Evolutionary conservation across 2,113 vertebrate genomes (phyloP), one percentile per base, ranked within the genome.

Genomic region (Oncorhynchus mykiss): DNA sequence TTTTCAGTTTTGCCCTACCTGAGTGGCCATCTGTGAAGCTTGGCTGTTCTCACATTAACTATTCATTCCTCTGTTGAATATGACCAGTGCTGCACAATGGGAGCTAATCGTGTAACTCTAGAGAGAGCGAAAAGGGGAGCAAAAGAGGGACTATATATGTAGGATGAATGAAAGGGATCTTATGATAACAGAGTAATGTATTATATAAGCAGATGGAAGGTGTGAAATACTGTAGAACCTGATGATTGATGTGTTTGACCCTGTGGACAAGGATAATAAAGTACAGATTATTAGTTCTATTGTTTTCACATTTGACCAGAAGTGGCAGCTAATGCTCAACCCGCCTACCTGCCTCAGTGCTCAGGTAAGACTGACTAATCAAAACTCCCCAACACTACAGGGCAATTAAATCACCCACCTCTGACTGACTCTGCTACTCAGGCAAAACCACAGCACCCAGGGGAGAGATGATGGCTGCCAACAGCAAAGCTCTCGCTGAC

Each of bases 51-150:
- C 87, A 88, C 31, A 67, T 91, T 80, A 90, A 91, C 88, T 87
- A 89, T 91, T 87, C 71, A 90, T 84, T 68, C 86, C 80, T 72
- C 68, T 34, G 69, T 91, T 81, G 90, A 90, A 88, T 85, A 79
- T 86, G 77, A 88, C 72, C 80, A 76, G 76, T 71, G 77, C 80
- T 81, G 86, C 79, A 82, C 72, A 82, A 80, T 86, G 83, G 81
- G 82, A 74, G 80, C 81, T 85, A 76, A 74, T 71, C 75, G 78
- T 81, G 85, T 90, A 88, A 90, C 79, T 82, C 72, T 82, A 80
- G 86, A 87, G 85, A 27, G 27, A 75, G 86, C 11, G 39, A 45
- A 45, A 45, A 45, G 9, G 39, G 39, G 8, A 45, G 39, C 9
- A 0, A 11, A 11, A 45, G 39, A 87, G 83, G 81, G 82, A 74